Percentiles rank a stretch among this genome's conserved stretches.
phyloP scores from a whole-genome alignment of 2,888 invertebrate genomes.

The Diloba caeruleocephala region DNA sequence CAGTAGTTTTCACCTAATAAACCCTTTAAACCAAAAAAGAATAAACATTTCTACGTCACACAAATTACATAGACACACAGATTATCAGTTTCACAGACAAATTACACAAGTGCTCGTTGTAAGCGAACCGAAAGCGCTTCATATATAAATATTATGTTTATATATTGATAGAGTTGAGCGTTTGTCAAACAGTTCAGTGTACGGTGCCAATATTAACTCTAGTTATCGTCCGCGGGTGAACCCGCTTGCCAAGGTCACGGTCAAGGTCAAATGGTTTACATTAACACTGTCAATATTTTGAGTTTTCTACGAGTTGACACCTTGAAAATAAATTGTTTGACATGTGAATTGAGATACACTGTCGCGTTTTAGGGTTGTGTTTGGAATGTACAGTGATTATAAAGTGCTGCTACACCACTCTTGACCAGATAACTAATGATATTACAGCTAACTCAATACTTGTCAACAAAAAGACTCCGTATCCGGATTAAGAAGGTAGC shows the following conservation, averaged over 20 bases:
- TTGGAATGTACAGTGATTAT: background rate
- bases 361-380: slow-evolving; percentile 5
- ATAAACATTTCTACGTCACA: slow-evolving; percentile 50
- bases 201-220: slow-evolving; percentile 88
- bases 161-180: slow-evolving; percentile 88
- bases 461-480: too few relatives aligned
- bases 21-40: slow-evolving; percentile 45
- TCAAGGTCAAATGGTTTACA: slow-evolving; percentile 73
- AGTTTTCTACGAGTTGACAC: slow-evolving; percentile 57
- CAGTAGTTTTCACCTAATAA: slow-evolving; percentile 23
- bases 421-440: too few relatives aligned
- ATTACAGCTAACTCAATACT: too few relatives aligned
- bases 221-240: slow-evolving; percentile 83
- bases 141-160: slow-evolving; percentile 89
- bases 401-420: too few relatives aligned
- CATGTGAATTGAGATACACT: slow-evolving; percentile 28
- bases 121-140: slow-evolving; percentile 78
- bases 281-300: slow-evolving; percentile 75
- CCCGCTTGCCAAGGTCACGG: slow-evolving; percentile 79
- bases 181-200: slow-evolving; percentile 84
- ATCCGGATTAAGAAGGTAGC: too few relatives aligned
- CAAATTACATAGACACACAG: slow-evolving; percentile 67
- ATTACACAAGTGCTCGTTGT: slow-evolving; percentile 80
- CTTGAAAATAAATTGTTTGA: slow-evolving; percentile 38
- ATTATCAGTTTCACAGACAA: slow-evolving; percentile 86